phyloP scores from a whole-genome alignment of 2,888 invertebrate species.

The Doris montereyensis region DNA sequence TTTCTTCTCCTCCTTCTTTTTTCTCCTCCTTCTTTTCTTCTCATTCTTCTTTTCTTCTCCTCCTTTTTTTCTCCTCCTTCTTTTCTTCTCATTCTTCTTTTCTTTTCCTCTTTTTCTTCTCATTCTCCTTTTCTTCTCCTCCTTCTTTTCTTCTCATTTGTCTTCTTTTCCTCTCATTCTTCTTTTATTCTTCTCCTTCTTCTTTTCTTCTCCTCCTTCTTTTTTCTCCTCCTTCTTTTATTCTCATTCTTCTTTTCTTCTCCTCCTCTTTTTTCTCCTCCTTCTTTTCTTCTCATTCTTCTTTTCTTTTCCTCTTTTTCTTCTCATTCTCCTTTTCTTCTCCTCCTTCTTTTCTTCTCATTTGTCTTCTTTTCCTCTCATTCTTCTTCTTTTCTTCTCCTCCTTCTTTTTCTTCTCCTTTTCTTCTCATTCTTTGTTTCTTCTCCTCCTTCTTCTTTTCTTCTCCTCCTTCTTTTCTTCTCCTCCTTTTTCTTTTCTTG shows the following conservation, averaged over 20 bases:
- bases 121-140: background rate
- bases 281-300: background rate
- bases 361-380: background rate
- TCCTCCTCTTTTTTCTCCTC: background rate
- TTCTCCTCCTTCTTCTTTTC: background rate
- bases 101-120: background rate
- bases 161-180: constrained; percentile 10
- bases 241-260: background rate
- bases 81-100: background rate
- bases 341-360: background rate
- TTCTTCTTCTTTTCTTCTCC: background rate
- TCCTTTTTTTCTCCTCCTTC: background rate
- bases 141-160: background rate
- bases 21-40: background rate
- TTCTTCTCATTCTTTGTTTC: background rate
- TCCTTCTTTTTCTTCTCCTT: background rate
- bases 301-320: background rate
- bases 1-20: background rate
- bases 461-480: background rate
- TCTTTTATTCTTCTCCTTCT: constrained; percentile 8
- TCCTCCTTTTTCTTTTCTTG: background rate
- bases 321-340: background rate
- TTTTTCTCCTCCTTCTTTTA: background rate
- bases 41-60: background rate
- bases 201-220: background rate